phyloP scores from a whole-genome alignment of 2,113 vertebrate genomes.

The Cinclus cinclus region DNA sequence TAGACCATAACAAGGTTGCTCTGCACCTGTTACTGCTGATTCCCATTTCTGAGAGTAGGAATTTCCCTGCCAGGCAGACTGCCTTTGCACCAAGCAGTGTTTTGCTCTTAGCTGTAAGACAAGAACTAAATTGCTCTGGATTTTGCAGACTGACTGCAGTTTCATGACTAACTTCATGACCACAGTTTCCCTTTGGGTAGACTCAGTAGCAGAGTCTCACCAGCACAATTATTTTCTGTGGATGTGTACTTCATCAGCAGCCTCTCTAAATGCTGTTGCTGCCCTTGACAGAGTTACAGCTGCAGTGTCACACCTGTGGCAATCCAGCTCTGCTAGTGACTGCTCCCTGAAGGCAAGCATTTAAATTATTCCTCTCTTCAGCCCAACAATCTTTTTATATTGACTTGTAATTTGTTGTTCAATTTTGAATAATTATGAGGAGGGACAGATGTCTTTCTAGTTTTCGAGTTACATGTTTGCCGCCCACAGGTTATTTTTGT shows the following conservation, averaged over 20 bases:
- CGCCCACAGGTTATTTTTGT: not conserved
- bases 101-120: not conserved
- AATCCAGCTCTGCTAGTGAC: not conserved
- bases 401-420: not conserved
- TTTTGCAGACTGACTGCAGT: not conserved
- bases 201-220: not conserved
- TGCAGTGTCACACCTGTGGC: not conserved
- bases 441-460: not conserved
- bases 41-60: not conserved
- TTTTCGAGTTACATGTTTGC: not conserved
- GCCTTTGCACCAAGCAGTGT: not conserved
- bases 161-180: not conserved
- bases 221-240: accelerated
- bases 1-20: not conserved
- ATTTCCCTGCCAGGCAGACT: not conserved
- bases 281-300: not conserved
- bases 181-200: not conserved
- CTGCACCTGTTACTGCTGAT: accelerated
- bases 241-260: not conserved
- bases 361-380: not conserved
- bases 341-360: not conserved
- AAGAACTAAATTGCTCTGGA: not conserved
- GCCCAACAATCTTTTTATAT: not conserved
- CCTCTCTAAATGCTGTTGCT: not conserved
- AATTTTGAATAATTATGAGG: not conserved